phyloP scores from a whole-genome alignment of 2,113 vertebrate species.

The Genyomyrus donnyi region DNA sequence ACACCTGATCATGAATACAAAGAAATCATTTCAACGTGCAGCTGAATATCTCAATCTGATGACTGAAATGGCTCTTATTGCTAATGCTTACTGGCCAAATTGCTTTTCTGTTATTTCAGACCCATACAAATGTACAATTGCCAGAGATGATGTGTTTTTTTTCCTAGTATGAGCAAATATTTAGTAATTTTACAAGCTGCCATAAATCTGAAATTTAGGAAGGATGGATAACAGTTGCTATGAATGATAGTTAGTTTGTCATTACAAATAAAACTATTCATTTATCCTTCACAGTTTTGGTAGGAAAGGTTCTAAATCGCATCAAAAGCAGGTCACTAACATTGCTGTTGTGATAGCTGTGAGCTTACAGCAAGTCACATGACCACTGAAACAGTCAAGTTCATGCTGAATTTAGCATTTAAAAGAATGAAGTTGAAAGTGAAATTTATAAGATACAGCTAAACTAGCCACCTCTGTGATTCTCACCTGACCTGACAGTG shows the following conservation, averaged over 20 bases:
- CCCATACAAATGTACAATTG: background rate
- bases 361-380: background rate
- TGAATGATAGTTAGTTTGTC: background rate
- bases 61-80: background rate
- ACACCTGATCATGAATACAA: background rate
- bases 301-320: background rate
- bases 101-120: background rate
- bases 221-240: background rate
- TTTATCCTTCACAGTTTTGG: background rate
- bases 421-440: background rate
- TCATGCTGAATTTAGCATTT: background rate
- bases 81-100: background rate
- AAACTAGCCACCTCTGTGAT: background rate
- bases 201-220: background rate
- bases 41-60: background rate
- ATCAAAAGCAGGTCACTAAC: background rate
- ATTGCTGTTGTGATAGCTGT: background rate
- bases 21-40: background rate
- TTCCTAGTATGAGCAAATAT: background rate
- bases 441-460: background rate
- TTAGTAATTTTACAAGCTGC: background rate
- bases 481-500: background rate
- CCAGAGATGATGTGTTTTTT: background rate
- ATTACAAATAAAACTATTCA: background rate
- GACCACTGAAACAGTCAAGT: background rate